Base-by-base conservation (phyloP, 2,888 invertebrate species). In the Eupithecia tripunctaria region DNA sequence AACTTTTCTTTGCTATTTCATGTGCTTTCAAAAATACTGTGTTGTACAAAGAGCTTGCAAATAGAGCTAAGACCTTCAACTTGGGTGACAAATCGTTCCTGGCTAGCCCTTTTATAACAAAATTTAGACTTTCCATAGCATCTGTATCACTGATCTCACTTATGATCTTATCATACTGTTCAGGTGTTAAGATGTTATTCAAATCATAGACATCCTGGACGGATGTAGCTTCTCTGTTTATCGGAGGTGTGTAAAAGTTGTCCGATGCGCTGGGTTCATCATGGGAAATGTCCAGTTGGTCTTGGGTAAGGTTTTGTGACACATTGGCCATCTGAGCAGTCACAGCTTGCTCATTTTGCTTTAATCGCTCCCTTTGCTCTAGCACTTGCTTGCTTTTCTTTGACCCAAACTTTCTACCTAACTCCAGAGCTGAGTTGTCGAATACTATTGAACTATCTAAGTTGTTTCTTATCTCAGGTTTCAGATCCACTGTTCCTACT, bases 331-430 rank as follows among this genome's bases (percentile, higher is more conserved):
- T 90, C 74, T 96, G 95, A 43, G 95, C 94, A 0, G 94, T 95
- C 0, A 96, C 95, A 0, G 95, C 93, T 21, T 95, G 91, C 0
- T 95, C 90, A 75, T 96, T 95, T 0, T 96, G 87, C 82, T 95
- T 95, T 67, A 96, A 83, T 82, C 94, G 95, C 82, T 96, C 96
- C 0, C 84, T 86, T n/a, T 96, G 96, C 79, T 96, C 96, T 74
- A 95, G 95, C 66, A 87, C 86, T 78, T 96, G 87, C 82, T 95
- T 96, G 0, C 91, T 90, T 81, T 93, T 95, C 77, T 96, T 96
- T 0, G 96, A 96, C 2, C 96, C 96, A 82, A 96, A 96, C 77
- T 96, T 94, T 80, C 95, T 95, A 65, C 95, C 95, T 0, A 96
- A 85, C 68, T 94, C 94, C 29, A 91, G 81, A 62, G 84, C 80